Evolutionary conservation across 2,113 vertebrate genomes (phyloP), one percentile per base, ranked within the genome.

Genomic region (Larimichthys polyactis): DNA sequence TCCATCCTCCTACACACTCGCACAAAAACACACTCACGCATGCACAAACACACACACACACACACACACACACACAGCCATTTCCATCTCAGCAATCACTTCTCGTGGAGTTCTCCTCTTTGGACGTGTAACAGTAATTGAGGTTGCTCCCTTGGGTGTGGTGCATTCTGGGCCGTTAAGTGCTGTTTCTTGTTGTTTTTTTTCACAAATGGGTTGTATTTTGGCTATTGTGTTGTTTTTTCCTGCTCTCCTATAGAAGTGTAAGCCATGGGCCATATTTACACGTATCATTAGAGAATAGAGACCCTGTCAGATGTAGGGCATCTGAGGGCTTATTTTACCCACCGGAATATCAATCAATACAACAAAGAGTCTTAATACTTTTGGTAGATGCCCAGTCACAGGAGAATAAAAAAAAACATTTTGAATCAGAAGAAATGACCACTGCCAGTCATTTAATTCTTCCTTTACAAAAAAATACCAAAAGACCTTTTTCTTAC

Each of bases 111-210:
- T 94, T 96, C 95, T 95, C 92, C 95, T 96, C 95, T 94, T 95
- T 66, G 82, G 95, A 96, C 88, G 85, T 95, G 95, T 94, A 92
- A 90, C 90, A 91, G 90, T 95, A 95, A 96, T 96, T 96, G 92
- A 96, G 94, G 95, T 95, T 92, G 89, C 90, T 96, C 97, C 96
- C 96, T 80, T 58, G 90, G 95, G 96, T 93, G 86, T 82, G 89
- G 93, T 94, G 94, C 95, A 96, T 95, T 94, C 94, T 96, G 94
- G 86, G 94, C 95, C 87, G 96, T 92, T 96, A 96, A 96, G 97
- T 96, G 96, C 94, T 96, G 94, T 96, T 96, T 93, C 93, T 94
- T 94, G 87, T 94, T 94, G 83, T 90, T 79, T 88, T 91, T 89
- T 84, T 88, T 91, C 89, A 40, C 36, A 89, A 92, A 93, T 91